Conservation (phyloP, 2,113 vertebrate species). For the Forbesichthys papilliferus region DNA sequence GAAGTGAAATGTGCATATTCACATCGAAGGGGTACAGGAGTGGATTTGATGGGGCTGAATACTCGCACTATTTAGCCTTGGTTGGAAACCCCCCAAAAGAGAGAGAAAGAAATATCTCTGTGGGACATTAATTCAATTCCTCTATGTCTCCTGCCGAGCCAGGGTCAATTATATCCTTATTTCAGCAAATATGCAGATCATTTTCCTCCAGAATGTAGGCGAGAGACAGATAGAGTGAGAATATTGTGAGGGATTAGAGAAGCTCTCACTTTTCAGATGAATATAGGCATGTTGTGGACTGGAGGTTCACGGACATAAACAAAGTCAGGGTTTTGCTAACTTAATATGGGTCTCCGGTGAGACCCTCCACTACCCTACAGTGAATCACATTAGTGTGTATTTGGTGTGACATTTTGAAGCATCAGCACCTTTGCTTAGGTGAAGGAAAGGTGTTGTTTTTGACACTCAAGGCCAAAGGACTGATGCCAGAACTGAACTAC, state of each 20-base stretch:
- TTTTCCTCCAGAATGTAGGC: slow-evolving; percentile 46
- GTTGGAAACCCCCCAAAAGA: slow-evolving; percentile 25
- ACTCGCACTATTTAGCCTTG: slow-evolving; percentile 53
- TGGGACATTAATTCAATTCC: slow-evolving; percentile 67
- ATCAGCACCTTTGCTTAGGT: slow-evolving; percentile 70
- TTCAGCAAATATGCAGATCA: slow-evolving; percentile 62
- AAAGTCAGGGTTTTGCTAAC: slow-evolving; percentile 67
- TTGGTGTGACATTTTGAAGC: slow-evolving; percentile 72
- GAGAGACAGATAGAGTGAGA: slow-evolving; percentile 11
- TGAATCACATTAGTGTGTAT: slow-evolving; percentile 67
- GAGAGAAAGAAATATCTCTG: slow-evolving; percentile 59
- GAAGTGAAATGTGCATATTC: no score
- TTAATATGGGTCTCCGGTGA: slow-evolving; percentile 67
- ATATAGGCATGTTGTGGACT: slow-evolving; percentile 40
- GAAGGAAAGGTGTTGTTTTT: slow-evolving; percentile 59
- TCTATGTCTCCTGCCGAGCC: slow-evolving; percentile 51
- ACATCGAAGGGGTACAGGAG: background rate
- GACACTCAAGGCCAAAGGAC: slow-evolving; percentile 38
- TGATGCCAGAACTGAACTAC: slow-evolving; percentile 47
- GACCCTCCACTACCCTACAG: slow-evolving; percentile 69
- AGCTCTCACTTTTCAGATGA: slow-evolving; percentile 37
- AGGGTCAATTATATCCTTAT: slow-evolving; percentile 74
- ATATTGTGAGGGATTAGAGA: slow-evolving; percentile 40
- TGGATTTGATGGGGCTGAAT: slow-evolving; percentile 28
- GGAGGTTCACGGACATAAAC: slow-evolving; percentile 63